Percentiles rank a stretch among this genome's conserved stretches.
These are phyloP conservation scores for Gambusia yucatana DNA, from an alignment of 2,797 vertebrate genomes.

Conservation along the genomic window DNA sequence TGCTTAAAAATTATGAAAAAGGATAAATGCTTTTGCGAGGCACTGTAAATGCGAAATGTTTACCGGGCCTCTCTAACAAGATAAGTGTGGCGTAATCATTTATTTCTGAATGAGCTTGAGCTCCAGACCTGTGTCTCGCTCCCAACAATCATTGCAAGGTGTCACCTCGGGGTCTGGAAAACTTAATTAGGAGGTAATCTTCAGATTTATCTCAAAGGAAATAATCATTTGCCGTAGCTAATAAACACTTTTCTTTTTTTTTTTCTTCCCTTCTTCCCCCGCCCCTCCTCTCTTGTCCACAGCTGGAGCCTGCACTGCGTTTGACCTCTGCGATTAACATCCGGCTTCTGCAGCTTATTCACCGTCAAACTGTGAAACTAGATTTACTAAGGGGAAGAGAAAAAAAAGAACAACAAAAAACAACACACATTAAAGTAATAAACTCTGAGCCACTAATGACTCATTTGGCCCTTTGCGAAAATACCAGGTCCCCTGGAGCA, in stretches of 20 bases:
- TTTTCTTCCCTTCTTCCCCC: too few relatives aligned
- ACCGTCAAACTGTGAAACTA: conserved; percentile 58
- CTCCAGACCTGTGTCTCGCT: conserved; percentile 1
- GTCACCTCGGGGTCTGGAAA: conserved; percentile 27
- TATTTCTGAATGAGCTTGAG: background rate
- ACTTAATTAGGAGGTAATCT: conserved; percentile 38
- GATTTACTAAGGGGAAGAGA: conserved; percentile 44
- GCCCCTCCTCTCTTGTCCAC: background rate
- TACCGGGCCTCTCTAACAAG: conserved; percentile 1
- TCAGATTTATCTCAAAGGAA: conserved; percentile 41
- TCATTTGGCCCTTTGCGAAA: conserved; percentile 68
- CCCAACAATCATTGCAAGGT: conserved; percentile 18
- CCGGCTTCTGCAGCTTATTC: conserved; percentile 52
- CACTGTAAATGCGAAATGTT: conserved; percentile 3
- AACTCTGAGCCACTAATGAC: conserved; percentile 61
- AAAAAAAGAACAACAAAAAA: background rate
- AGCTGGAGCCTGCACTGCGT: conserved; percentile 38
- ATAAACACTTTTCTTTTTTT: conserved; percentile 29
- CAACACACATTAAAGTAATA: conserved; percentile 55
- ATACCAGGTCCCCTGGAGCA: conserved; percentile 53
- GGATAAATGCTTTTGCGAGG: background rate
- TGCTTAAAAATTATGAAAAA: background rate
- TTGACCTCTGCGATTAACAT: conserved; percentile 61
- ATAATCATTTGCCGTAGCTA: conserved; percentile 25
- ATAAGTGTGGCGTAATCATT: background rate